A percentile compares a stretch with the other conserved stretches of the same genome.
These are phyloP conservation scores for Strix uralensis DNA, from an alignment of 2,113 vertebrate species.

Conservation along the genomic window DNA sequence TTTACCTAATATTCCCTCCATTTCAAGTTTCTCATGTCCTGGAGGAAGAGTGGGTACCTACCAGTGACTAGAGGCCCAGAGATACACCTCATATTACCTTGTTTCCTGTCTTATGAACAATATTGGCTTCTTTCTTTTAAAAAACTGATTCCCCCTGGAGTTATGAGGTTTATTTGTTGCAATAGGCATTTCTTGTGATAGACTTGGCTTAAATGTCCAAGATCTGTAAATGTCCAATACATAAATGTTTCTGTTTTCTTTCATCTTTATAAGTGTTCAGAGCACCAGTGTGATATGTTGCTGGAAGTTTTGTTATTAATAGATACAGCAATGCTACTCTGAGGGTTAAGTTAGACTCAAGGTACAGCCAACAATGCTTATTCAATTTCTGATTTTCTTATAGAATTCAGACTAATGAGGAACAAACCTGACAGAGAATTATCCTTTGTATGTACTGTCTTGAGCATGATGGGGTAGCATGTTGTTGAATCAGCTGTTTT, in stretches of 20 bases:
- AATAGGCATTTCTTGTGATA: background rate
- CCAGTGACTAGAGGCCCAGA: background rate
- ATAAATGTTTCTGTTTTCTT: background rate
- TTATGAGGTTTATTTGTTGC: background rate
- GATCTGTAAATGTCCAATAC: background rate
- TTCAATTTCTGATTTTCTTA: background rate
- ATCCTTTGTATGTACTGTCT: background rate
- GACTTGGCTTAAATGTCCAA: background rate
- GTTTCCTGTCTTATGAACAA: background rate
- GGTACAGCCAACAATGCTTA: background rate
- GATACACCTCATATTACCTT: background rate
- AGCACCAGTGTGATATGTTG: background rate
- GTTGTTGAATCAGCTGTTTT: background rate
- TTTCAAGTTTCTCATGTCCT: background rate
- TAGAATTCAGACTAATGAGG: background rate
- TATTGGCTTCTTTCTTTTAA: background rate
- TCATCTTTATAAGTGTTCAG: background rate
- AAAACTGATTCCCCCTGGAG: background rate
- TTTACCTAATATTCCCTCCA: background rate
- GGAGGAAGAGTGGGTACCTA: background rate
- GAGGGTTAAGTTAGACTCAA: background rate
- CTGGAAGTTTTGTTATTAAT: background rate
- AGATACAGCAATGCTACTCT: background rate
- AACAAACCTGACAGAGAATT: background rate
- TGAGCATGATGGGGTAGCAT: background rate